Conservation (phyloP, 1,140 invertebrate species). For the Diorhabda elongata region DNA sequence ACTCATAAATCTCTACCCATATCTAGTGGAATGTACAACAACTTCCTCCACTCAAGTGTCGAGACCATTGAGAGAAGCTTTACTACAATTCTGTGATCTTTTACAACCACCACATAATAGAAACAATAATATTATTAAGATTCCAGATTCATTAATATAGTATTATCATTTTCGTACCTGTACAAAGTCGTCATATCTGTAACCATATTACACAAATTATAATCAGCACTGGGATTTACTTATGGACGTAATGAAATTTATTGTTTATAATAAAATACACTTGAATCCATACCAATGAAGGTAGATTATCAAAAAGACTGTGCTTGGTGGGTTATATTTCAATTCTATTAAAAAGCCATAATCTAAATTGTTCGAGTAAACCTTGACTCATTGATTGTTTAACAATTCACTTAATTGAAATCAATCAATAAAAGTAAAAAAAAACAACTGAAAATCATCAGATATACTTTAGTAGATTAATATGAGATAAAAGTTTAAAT, state of each 20-base stretch:
- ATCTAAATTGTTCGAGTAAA: background rate
- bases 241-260: background rate
- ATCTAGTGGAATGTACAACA: slow-evolving; percentile 84
- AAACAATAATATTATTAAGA: slow-evolving; percentile 27
- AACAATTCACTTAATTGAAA: background rate
- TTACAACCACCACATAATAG: slow-evolving; percentile 60
- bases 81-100: slow-evolving; percentile 84
- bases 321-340: too few relatives aligned
- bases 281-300: background rate
- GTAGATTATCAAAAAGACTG: background rate
- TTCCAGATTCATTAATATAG: slow-evolving; percentile 21
- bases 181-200: slow-evolving; percentile 20
- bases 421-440: background rate
- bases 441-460: too few relatives aligned
- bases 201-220: slow-evolving; percentile 6
- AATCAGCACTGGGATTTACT: slow-evolving; percentile 1
- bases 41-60: slow-evolving; percentile 73
- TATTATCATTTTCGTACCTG: slow-evolving; percentile 17
- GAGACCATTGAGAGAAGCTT: slow-evolving; percentile 76
- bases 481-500: too few relatives aligned
- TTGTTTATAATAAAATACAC: background rate
- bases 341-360: background rate
- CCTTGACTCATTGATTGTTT: background rate
- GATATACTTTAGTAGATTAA: too few relatives aligned
- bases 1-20: slow-evolving; percentile 84